These are phyloP conservation scores for Torymus texanus DNA, from an alignment of 2,888 invertebrate species.

Conservation along the genomic window DNA sequence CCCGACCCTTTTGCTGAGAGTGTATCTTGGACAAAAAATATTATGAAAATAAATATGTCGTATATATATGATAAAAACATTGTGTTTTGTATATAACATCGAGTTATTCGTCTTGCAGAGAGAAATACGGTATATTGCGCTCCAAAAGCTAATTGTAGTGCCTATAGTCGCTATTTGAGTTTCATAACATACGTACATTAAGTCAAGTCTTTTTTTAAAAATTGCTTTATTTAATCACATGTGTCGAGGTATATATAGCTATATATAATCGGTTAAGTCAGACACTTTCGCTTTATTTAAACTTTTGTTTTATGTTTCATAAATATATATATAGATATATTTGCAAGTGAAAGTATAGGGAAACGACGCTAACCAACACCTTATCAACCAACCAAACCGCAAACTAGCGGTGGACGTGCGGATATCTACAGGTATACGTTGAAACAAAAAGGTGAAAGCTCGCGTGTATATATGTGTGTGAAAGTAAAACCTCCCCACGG, in stretches of 20 bases:
- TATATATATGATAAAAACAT: neutral
- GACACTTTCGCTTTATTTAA: slow-evolving; percentile 21
- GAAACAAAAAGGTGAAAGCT: slow-evolving; percentile 28
- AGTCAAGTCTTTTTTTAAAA: slow-evolving; percentile 15
- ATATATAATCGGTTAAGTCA: slow-evolving; percentile 3
- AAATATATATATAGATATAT: neutral
- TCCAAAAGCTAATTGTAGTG: slow-evolving; percentile 8
- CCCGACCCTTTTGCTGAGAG: slow-evolving; percentile 46
- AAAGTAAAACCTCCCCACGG: slow-evolving; percentile 7
- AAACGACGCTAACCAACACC: slow-evolving; percentile 62
- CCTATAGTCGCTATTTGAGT: slow-evolving; percentile 26
- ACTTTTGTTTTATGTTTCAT: slow-evolving; percentile 22
- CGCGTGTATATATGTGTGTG: slow-evolving; percentile 13
- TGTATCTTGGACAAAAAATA: slow-evolving; percentile 36
- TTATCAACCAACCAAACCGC: slow-evolving; percentile 63
- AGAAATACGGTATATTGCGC: neutral
- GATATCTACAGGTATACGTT: slow-evolving; percentile 46
- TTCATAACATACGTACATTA: neutral
- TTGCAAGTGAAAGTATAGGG: slow-evolving; percentile 41
- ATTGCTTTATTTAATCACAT: slow-evolving; percentile 2
- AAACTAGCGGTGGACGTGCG: slow-evolving; percentile 51
- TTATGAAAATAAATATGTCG: slow-evolving; percentile 48
- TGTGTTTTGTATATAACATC: neutral
- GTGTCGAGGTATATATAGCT: slow-evolving; percentile 19
- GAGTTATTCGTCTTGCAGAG: slow-evolving; percentile 3